Conservation (phyloP, 2,797 vertebrate genomes). For the Hyperoplus lanceolatus region DNA sequence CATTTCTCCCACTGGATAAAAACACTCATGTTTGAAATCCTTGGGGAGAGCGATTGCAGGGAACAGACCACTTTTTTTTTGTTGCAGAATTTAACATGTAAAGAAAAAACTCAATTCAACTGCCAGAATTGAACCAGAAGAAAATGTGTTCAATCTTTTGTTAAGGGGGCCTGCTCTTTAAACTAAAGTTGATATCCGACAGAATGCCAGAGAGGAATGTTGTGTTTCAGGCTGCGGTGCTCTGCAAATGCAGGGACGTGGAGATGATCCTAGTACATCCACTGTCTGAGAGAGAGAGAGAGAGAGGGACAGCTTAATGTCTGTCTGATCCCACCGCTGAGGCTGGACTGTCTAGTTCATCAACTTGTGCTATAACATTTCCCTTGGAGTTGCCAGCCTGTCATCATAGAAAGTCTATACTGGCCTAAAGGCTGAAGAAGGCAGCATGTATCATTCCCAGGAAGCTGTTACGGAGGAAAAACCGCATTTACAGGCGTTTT, state of each 20-base stretch:
- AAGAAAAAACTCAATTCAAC: background rate
- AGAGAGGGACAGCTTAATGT: constrained; percentile 56
- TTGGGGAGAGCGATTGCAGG: background rate
- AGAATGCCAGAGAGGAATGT: constrained; percentile 27
- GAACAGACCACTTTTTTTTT: background rate
- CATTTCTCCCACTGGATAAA: constrained; percentile 47
- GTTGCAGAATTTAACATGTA: background rate
- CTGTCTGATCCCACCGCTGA: constrained; percentile 60
- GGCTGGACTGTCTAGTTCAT: constrained; percentile 51
- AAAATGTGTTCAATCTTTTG: background rate
- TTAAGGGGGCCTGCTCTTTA: constrained; percentile 4
- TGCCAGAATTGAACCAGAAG: background rate
- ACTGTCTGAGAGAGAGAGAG: constrained; percentile 55
- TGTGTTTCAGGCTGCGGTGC: constrained; percentile 42
- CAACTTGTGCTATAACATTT: constrained; percentile 51
- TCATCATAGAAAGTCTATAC: constrained; percentile 39
- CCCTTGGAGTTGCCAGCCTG: constrained; percentile 36
- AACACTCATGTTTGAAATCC: constrained; percentile 20
- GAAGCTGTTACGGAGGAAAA: constrained; percentile 8
- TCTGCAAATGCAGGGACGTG: constrained; percentile 41
- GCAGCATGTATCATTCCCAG: constrained; percentile 22
- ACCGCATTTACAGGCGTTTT: constrained; percentile 16
- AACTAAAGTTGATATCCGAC: constrained; percentile 37
- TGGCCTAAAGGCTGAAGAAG: constrained; percentile 20
- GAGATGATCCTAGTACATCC: constrained; percentile 58